Conservation (phyloP, 2,888 invertebrate genomes). For the Microctonus aethiopoides region DNA sequence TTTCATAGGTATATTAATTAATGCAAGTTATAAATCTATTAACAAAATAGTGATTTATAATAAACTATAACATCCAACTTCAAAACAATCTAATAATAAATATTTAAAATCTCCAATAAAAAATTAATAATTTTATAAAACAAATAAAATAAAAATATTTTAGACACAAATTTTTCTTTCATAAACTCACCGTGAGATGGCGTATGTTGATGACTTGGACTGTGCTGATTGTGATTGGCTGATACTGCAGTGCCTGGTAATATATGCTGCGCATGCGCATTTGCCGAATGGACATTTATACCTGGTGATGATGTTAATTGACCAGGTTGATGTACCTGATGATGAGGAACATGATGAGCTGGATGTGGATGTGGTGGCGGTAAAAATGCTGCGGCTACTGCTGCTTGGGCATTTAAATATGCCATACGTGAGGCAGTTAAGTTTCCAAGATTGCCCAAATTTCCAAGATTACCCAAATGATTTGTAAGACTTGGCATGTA, state of each 20-base stretch:
- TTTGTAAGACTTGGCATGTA: conserved; percentile 70
- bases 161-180: background rate
- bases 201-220: conserved; percentile 61
- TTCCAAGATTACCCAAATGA: conserved; percentile 66
- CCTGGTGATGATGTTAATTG: conserved; percentile 62
- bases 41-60: background rate
- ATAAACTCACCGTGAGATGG: conserved; percentile 60
- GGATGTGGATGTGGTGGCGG: conserved; percentile 74
- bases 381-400: conserved; percentile 89
- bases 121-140: too few relatives aligned
- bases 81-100: too few relatives aligned
- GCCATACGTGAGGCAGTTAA: conserved; percentile 85
- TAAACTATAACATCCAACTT: too few relatives aligned
- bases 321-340: conserved; percentile 66
- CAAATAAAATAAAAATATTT: background rate
- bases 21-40: too few relatives aligned
- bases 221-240: conserved; percentile 63
- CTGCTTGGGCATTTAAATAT: conserved; percentile 91
- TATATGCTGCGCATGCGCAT: conserved; percentile 61
- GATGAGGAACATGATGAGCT: conserved; percentile 67
- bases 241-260: conserved; percentile 59
- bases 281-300: conserved; percentile 60
- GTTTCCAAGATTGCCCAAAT: conserved; percentile 69
- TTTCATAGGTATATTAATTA: too few relatives aligned
- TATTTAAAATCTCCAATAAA: too few relatives aligned